Percentiles rank a stretch among this genome's conserved stretches.
These are phyloP conservation scores for Eudyptes chrysolophus DNA, from an alignment of 2,113 vertebrate species.

Conservation along the genomic window DNA sequence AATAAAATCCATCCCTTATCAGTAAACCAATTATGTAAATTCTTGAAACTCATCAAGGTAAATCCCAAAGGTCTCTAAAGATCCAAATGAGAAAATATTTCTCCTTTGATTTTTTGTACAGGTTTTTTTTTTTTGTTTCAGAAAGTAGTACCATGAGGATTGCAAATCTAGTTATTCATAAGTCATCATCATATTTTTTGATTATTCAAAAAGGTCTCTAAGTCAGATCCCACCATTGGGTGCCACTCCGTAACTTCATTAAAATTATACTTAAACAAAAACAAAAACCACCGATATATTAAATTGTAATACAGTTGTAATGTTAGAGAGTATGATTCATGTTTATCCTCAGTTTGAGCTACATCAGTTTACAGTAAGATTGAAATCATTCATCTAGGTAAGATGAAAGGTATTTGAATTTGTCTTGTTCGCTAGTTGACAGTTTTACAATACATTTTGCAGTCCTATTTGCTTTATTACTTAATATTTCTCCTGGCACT, in stretches of 20 bases:
- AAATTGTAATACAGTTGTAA: background rate
- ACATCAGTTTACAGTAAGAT: background rate
- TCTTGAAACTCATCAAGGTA: background rate
- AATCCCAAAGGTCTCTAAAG: background rate
- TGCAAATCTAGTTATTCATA: background rate
- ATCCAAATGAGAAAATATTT: background rate
- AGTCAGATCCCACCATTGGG: background rate
- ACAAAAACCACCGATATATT: background rate
- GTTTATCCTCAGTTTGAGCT: background rate
- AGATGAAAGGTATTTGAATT: background rate
- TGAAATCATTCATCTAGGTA: background rate
- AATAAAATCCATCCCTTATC: background rate
- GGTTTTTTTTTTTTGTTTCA: background rate
- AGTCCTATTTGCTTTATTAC: constrained; percentile 14
- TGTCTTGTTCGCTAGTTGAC: background rate
- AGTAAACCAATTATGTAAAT: background rate
- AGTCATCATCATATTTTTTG: background rate
- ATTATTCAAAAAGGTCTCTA: background rate
- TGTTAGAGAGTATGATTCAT: background rate
- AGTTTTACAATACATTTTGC: background rate
- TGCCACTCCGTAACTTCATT: background rate
- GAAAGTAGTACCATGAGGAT: background rate
- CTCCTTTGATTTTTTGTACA: background rate
- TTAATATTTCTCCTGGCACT: background rate
- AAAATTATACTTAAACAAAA: background rate